Base-by-base conservation (phyloP, 1,140 invertebrate species). In the Bradynema listronoti region DNA sequence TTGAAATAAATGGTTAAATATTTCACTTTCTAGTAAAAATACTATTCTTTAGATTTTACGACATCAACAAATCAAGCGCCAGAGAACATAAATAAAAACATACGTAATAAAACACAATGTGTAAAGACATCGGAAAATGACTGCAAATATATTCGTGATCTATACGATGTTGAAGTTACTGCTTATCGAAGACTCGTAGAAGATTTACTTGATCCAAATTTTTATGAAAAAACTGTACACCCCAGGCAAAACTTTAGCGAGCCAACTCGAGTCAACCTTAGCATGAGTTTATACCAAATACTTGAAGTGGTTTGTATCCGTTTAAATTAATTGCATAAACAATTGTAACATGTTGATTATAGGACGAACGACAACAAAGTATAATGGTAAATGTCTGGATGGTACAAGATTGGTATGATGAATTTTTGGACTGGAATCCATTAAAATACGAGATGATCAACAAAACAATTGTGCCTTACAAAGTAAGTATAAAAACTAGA, bases 311-410 rank as follows among this genome's bases (percentile, higher is more conserved):
- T 69, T 24, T 29, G 65, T 63, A 7, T 14, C 25, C 42, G 6
- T 16, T n/a, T 3, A 2, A 32, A 19, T 19, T 53, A 9, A 63
- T 30, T 58, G 7, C 32, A 24, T 43, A 3, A 6, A 24, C 46
- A 55, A 5, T 29, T 27, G 16, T 36, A 11, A 4, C n/a, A 29
- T 6, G 22, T 25, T 56, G 57, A 22, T 30, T 54, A 58, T 9
- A 50, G 58, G 63, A 75, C 27, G 73, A 75, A 49, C 60, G 77
- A 2, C 57, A 45, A 25, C 73, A 75, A 52, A 66, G 57, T 16
- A 57, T 75, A 9, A 51, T 47, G 0, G 75, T 72, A 16, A 75
- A 78, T 45, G 75, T 75, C 3, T 75, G 73, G 73, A 75, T 75
- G 73, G 73, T 73, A 19, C 43, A 61, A 43, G 46, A 50, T 22